Conservation (phyloP, 2,888 invertebrate genomes). For the Polyommatus iphigenia region DNA sequence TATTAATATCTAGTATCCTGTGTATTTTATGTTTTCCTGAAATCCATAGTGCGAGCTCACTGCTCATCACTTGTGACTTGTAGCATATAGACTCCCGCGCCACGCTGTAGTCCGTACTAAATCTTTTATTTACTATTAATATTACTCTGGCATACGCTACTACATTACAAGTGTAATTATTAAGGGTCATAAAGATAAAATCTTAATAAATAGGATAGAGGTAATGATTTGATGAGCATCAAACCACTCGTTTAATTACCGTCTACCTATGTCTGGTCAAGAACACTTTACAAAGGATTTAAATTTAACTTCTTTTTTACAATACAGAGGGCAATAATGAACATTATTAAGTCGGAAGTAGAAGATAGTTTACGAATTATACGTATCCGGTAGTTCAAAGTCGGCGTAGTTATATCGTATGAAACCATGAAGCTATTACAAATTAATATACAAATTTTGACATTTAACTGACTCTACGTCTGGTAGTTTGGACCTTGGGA, state of each 20-base stretch:
- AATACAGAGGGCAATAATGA: slow-evolving; percentile 32
- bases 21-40: too few species aligned
- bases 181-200: slow-evolving; percentile 26
- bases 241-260: neutral
- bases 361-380: neutral
- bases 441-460: too few species aligned
- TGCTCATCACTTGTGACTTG: too few species aligned
- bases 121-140: too few species aligned
- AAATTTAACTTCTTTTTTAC: neutral
- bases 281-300: neutral
- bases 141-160: too few species aligned
- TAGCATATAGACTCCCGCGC: too few species aligned
- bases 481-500: too few species aligned
- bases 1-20: too few species aligned
- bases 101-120: too few species aligned
- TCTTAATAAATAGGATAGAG: slow-evolving; percentile 17
- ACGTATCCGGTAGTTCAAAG: neutral
- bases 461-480: too few species aligned
- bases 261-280: neutral
- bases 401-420: neutral
- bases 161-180: neutral
- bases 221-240: neutral
- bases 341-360: neutral
- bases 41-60: too few species aligned
- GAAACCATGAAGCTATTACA: neutral